phyloP scores from a whole-genome alignment of 1,140 invertebrate species.

The Stegodyphus mimosarum region DNA sequence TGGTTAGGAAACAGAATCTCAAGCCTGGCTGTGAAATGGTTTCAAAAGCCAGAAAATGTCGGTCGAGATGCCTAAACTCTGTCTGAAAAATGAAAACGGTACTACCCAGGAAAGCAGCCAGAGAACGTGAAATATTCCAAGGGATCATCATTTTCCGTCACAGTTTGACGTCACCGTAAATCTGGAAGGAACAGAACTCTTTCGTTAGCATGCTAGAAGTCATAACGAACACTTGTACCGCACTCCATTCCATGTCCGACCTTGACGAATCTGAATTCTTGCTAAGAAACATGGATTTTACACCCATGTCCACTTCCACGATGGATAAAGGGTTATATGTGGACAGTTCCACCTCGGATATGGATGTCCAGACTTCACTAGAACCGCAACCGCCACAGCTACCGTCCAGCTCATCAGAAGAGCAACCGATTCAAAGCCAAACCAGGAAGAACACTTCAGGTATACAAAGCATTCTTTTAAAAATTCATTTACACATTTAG shows the following conservation, averaged over 20 bases:
- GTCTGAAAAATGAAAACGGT: not conserved
- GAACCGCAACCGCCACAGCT: slow-evolving; percentile 40
- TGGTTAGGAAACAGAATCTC: not conserved
- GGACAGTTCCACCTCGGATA: not conserved
- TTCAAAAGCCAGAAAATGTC: not conserved
- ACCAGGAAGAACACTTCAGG: slow-evolving; percentile 39
- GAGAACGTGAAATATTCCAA: slow-evolving; percentile 10
- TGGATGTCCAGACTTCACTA: not conserved
- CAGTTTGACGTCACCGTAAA: slow-evolving; percentile 40
- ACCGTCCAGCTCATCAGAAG: slow-evolving; percentile 43
- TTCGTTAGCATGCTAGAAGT: slow-evolving; percentile 32
- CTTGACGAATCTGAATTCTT: slow-evolving; percentile 36
- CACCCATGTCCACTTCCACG: slow-evolving; percentile 32
- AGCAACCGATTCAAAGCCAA: slow-evolving; percentile 1
- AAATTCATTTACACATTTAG: too few relatives aligned
- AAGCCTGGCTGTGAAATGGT: not conserved
- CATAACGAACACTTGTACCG: slow-evolving; percentile 7
- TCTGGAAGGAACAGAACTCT: slow-evolving; percentile 35
- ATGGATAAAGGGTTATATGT: not conserved
- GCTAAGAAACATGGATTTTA: slow-evolving; percentile 35
- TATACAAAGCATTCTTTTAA: not conserved
- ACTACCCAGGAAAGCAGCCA: slow-evolving; percentile 19
- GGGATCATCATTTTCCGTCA: slow-evolving; percentile 24
- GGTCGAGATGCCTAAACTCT: not conserved
- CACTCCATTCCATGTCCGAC: slow-evolving; percentile 24